Base-by-base conservation (phyloP, 1,140 invertebrate genomes). In the Bombus waltoni region DNA sequence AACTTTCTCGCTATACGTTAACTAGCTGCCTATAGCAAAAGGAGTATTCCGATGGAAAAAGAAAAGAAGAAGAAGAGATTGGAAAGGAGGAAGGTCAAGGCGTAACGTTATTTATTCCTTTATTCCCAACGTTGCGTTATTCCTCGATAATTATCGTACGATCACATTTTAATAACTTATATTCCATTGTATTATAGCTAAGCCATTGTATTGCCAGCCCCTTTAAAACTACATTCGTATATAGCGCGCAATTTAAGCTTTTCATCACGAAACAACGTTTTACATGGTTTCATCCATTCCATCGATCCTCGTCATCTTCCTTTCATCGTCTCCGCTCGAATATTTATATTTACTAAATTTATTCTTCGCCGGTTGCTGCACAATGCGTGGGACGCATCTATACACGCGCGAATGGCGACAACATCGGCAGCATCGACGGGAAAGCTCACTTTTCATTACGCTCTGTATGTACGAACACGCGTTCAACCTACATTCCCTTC, bases 391-490 rank as follows among this genome's bases (percentile, higher is more conserved):
- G 44, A 40, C 10, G 62, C 35, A 53, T 32, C 9, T 28, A 5
- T 32, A 53, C 25, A 77, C 18, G 44, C 3, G 73, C 35, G 15
- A 35, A 32, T 28, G 28, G 13, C 22, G 62, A n/a, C 10, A 22
- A 38, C 35, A 2, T 18, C 28, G 5, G 10, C 25, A 59, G 35
- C 47, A 72, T 42, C 38, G 28, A 81, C 44, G 25, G 6, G 9
- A 28, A 35, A 11, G 11, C 40, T 44, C 32, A 62, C 73, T 81
- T 81, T 73, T 81, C 80, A 81, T 82, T 74, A 81, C 18, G 40
- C 59, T 62, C 28, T n/a, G 25, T 10, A 10, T 28, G 8, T 44
- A 10, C n/a, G 9, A 32, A 38, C 32, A 74, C 9, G 11, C 42
- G 1, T 59, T n/a, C 13, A 18, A 35, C 32, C 47, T 38, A 11